A percentile compares a stretch with the other conserved stretches of the same genome.
These are phyloP conservation scores for Lissocephala sabroskyi DNA, from an alignment of 2,888 invertebrate species.

Conservation along the genomic window DNA sequence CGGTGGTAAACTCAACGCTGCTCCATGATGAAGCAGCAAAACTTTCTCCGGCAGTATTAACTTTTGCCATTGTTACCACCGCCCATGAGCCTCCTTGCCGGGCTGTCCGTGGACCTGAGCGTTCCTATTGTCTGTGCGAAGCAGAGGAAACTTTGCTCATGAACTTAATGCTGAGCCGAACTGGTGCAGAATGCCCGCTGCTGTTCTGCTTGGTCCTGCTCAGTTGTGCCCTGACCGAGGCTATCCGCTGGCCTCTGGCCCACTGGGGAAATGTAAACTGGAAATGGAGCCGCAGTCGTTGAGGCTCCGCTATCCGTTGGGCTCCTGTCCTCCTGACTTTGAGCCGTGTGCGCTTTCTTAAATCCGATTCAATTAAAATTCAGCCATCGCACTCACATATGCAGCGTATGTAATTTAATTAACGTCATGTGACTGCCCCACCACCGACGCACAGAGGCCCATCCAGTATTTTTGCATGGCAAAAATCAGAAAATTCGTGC, in stretches of 20 bases:
- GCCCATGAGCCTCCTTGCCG: slow-evolving; percentile 24
- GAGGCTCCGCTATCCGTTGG: too few species aligned
- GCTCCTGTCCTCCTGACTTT: slow-evolving; percentile 41
- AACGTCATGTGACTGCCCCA: slow-evolving; percentile 30
- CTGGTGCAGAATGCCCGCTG: slow-evolving; percentile 15
- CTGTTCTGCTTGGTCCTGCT: too few species aligned
- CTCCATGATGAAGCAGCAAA: slow-evolving; percentile 49
- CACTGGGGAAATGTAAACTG: too few species aligned
- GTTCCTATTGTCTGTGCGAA: slow-evolving; percentile 39
- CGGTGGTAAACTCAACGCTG: slow-evolving; percentile 50
- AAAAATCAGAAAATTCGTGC: too few species aligned
- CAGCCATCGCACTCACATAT: slow-evolving; percentile 53
- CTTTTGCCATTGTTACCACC: slow-evolving; percentile 17
- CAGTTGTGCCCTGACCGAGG: too few species aligned
- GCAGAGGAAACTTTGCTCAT: slow-evolving; percentile 44
- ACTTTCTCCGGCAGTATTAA: slow-evolving; percentile 14
- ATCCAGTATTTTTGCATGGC: neutral
- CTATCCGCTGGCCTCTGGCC: too few species aligned
- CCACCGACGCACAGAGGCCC: neutral
- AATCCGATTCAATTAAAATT: slow-evolving; percentile 61
- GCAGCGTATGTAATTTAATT: slow-evolving; percentile 61
- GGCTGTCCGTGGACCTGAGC: neutral
- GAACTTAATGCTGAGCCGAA: slow-evolving; percentile 47
- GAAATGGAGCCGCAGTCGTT: too few species aligned
- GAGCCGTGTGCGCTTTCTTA: slow-evolving; percentile 48